Evolutionary conservation across 1,140 invertebrate species (phyloP).

Genomic region (Probaryconus sp.): DNA sequence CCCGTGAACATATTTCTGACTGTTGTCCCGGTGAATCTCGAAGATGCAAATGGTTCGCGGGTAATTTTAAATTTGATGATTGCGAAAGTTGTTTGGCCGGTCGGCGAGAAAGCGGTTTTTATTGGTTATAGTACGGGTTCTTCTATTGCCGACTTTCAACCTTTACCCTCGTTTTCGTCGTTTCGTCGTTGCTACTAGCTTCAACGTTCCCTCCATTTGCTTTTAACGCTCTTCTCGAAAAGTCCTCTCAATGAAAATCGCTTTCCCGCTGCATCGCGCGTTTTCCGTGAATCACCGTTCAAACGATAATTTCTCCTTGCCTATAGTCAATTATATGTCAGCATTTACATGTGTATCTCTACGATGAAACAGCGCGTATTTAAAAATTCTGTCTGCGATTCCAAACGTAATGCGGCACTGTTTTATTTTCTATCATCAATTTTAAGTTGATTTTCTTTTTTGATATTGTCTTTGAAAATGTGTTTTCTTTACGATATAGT

Average conservation of each 20-base stretch:
- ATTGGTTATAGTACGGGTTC: slow-evolving; percentile 53
- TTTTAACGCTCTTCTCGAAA: slow-evolving; percentile 58
- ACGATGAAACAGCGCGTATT: background rate
- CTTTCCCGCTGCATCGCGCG: slow-evolving; percentile 23
- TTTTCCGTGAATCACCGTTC: slow-evolving; percentile 30
- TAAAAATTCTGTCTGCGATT: background rate
- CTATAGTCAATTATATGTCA: slow-evolving; percentile 11
- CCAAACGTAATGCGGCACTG: too few species aligned
- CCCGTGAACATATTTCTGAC: slow-evolving; percentile 66
- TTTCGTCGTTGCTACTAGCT: slow-evolving; percentile 51
- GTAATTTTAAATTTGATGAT: slow-evolving; percentile 72
- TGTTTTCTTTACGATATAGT: too few species aligned
- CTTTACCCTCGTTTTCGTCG: slow-evolving; percentile 43
- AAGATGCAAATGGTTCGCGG: slow-evolving; percentile 69
- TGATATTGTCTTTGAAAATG: too few species aligned
- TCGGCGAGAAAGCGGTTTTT: slow-evolving; percentile 42
- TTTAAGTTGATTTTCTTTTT: too few species aligned
- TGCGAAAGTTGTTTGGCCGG: slow-evolving; percentile 60
- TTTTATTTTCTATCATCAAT: too few species aligned
- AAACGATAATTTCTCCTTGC: slow-evolving; percentile 35
- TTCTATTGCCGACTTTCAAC: slow-evolving; percentile 50
- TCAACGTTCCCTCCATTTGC: slow-evolving; percentile 49
- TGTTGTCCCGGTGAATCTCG: slow-evolving; percentile 56
- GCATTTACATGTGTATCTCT: background rate
- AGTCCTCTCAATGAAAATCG: slow-evolving; percentile 59